Conservation (phyloP, 2,888 invertebrate genomes). For the Adelognathus sp. region DNA sequence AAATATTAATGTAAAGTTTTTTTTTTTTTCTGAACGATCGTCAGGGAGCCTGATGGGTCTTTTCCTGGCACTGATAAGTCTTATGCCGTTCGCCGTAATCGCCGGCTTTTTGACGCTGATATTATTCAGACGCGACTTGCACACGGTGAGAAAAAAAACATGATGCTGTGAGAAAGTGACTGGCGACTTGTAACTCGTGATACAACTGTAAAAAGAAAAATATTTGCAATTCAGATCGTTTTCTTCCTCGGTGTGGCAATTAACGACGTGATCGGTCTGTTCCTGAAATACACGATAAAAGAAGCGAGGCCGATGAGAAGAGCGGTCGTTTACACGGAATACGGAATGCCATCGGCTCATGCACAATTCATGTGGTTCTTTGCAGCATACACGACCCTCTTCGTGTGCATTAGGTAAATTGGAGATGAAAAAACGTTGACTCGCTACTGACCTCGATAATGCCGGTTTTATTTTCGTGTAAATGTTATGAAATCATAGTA, state of each 20-base stretch:
- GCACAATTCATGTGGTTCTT: slow-evolving; percentile 97
- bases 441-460: background rate
- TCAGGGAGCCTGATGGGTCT: slow-evolving; percentile 93
- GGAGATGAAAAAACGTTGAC: background rate
- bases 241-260: slow-evolving; percentile 91
- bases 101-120: slow-evolving; percentile 92
- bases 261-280: slow-evolving; percentile 90
- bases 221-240: slow-evolving; percentile 86
- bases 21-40: background rate
- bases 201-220: background rate
- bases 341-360: slow-evolving; percentile 96
- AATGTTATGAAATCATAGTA: slow-evolving; percentile 2
- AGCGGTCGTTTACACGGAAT: slow-evolving; percentile 87
- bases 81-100: slow-evolving; percentile 92
- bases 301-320: slow-evolving; percentile 90
- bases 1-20: background rate
- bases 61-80: slow-evolving; percentile 90
- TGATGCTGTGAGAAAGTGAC: background rate
- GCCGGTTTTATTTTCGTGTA: background rate
- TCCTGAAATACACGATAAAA: slow-evolving; percentile 91
- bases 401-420: slow-evolving; percentile 91
- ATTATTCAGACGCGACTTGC: slow-evolving; percentile 93
- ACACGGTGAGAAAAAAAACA: slow-evolving; percentile 87
- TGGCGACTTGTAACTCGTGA: background rate
- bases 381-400: slow-evolving; percentile 91